Conservation (phyloP, 2,797 vertebrate species). For the Gymnoscopelus microlampas region DNA sequence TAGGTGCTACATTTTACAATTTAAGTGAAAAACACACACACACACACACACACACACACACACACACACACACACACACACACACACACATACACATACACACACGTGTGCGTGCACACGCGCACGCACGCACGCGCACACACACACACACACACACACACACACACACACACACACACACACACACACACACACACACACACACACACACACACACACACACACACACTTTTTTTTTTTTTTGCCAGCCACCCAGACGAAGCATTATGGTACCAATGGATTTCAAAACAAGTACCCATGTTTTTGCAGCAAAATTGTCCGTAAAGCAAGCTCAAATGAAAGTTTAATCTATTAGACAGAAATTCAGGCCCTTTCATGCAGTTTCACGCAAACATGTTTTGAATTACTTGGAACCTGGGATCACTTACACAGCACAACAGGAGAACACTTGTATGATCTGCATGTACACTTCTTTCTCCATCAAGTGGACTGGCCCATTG, state of each 20-base stretch:
- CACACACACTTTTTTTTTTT: background rate
- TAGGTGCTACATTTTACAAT: conserved; percentile 6
- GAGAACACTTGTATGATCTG: conserved; percentile 7
- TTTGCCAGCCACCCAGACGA: background rate
- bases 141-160: too few relatives aligned
- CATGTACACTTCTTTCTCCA: background rate
- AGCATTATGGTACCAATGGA: background rate
- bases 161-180: too few relatives aligned
- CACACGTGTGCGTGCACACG: too few relatives aligned
- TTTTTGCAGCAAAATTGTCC: conserved; percentile 5
- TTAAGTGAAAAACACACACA: background rate
- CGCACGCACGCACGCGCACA: too few relatives aligned
- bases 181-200: too few relatives aligned
- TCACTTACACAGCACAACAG: conserved; percentile 28
- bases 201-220: too few relatives aligned
- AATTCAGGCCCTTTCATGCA: conserved; percentile 4
- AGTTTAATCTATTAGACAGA: conserved; percentile 13
- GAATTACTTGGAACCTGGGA: conserved; percentile 15
- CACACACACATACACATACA: too few relatives aligned
- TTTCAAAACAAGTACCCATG: conserved; percentile 8
- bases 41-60: background rate
- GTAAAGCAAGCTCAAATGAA: conserved; percentile 12
- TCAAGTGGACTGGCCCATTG: conserved; percentile 6
- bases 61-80: too few relatives aligned
- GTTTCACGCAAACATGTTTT: conserved; percentile 18